A percentile compares a stretch with the other conserved stretches of the same genome.
phyloP scores from a whole-genome alignment of 1,140 invertebrate genomes.

The Notospermus geniculatus region DNA sequence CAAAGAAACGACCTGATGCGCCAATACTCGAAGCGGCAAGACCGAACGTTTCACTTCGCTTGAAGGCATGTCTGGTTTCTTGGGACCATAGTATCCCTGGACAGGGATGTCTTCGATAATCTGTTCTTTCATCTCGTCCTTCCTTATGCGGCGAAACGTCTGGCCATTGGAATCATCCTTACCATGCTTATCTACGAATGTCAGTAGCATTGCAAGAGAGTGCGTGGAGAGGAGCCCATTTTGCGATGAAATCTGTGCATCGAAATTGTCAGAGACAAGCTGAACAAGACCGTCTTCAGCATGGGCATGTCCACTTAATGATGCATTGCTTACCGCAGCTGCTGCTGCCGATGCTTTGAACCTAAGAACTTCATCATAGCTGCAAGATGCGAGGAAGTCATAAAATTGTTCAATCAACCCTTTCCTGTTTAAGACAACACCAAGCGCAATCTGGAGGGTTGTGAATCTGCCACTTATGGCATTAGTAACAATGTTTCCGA shows the following conservation, averaged over 20 bases:
- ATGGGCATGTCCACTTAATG: too few species aligned
- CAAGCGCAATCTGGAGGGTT: slow-evolving; percentile 2
- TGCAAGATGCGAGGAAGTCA: slow-evolving; percentile 1
- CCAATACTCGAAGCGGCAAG: not conserved
- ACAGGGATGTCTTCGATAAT: not conserved
- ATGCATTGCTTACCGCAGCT: not conserved
- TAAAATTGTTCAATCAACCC: not conserved
- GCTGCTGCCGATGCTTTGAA: slow-evolving; percentile 5
- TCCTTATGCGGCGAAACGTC: not conserved
- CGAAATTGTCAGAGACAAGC: slow-evolving; percentile 5
- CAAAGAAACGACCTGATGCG: not conserved
- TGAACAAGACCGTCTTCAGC: not conserved
- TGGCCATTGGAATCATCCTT: not conserved
- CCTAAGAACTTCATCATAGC: slow-evolving; percentile 24
- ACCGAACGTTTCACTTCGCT: not conserved
- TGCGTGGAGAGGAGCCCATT: not conserved
- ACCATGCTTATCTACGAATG: not conserved
- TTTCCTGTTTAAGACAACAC: not conserved
- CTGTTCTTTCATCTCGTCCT: not conserved
- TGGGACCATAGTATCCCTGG: not conserved
- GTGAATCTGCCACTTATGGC: not conserved
- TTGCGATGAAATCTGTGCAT: slow-evolving; percentile 1
- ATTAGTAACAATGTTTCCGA: slow-evolving; percentile 1
- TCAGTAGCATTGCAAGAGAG: not conserved
- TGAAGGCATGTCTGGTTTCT: not conserved